Conservation (phyloP, 2,113 vertebrate species). For the Dasyurus viverrinus region DNA sequence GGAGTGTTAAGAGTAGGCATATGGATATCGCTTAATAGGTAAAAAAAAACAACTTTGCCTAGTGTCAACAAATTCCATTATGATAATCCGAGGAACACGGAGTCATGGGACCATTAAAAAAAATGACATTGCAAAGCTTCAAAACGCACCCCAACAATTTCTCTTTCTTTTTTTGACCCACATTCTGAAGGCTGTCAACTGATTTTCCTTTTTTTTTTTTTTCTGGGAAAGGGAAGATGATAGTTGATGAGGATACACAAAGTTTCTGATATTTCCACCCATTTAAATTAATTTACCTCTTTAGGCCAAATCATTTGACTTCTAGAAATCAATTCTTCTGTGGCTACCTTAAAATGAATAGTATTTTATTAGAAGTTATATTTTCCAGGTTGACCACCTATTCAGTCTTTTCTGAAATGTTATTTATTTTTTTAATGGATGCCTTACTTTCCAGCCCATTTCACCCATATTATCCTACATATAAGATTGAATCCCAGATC, state of each 20-base stretch:
- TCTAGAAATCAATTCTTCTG: slow-evolving; percentile 5
- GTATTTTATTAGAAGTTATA: background rate
- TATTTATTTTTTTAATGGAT: background rate
- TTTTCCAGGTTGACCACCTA: slow-evolving; percentile 17
- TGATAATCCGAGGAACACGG: background rate
- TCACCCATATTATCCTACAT: background rate
- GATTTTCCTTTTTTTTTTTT: background rate
- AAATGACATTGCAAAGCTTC: background rate
- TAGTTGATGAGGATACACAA: background rate
- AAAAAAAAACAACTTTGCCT: background rate
- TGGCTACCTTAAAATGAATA: slow-evolving; percentile 3
- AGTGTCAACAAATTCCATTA: background rate
- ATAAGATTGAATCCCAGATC: slow-evolving; percentile 2
- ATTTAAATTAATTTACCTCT: background rate
- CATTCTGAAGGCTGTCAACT: background rate
- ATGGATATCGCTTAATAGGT: slow-evolving; percentile 18
- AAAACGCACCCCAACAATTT: background rate
- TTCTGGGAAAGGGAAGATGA: background rate
- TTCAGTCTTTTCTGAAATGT: slow-evolving; percentile 12
- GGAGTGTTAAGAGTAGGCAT: background rate
- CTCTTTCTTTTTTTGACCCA: slow-evolving; percentile 7
- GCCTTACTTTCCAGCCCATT: slow-evolving; percentile 10
- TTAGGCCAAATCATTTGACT: slow-evolving; percentile 15
- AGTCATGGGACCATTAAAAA: background rate
- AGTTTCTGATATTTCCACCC: background rate